Conservation (phyloP, 2,888 invertebrate species). For the Athrips mouffetella region DNA sequence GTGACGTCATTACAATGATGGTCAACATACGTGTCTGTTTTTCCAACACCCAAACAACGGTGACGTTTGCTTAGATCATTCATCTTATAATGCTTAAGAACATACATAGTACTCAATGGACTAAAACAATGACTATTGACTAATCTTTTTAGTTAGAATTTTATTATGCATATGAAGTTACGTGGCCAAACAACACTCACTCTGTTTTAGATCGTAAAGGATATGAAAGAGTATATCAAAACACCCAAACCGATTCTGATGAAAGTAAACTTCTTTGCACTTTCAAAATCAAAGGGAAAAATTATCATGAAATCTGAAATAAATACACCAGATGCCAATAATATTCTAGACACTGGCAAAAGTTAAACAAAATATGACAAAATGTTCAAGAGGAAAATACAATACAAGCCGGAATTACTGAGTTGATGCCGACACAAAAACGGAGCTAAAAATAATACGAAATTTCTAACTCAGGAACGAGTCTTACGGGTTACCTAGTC, state of each 20-base stretch:
- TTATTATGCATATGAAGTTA: too few relatives aligned
- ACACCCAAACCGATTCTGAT: background rate
- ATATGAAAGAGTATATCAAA: background rate
- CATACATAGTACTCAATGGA: too few relatives aligned
- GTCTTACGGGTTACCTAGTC: slow-evolving; percentile 22
- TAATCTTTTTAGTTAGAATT: too few relatives aligned
- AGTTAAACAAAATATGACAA: slow-evolving; percentile 25
- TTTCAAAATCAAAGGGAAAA: background rate
- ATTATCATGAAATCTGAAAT: background rate
- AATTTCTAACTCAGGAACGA: slow-evolving; percentile 31
- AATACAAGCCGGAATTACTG: slow-evolving; percentile 24
- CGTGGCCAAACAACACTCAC: too few relatives aligned
- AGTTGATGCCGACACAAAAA: slow-evolving; percentile 44
- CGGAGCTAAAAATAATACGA: slow-evolving; percentile 44
- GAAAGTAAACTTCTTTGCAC: too few relatives aligned
- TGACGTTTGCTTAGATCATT: slow-evolving; percentile 16
- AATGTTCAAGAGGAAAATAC: slow-evolving; percentile 16
- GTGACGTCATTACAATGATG: slow-evolving; percentile 11
- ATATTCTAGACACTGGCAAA: slow-evolving; percentile 30
- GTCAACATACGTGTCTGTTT: slow-evolving; percentile 9
- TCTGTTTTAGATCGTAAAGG: too few relatives aligned
- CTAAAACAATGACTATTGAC: too few relatives aligned
- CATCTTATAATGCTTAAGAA: slow-evolving; percentile 12
- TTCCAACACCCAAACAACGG: slow-evolving; percentile 13
- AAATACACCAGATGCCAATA: slow-evolving; percentile 25